Conservation (phyloP, 92 coral and sea anemone genomes). For the Bergia sp. region DNA sequence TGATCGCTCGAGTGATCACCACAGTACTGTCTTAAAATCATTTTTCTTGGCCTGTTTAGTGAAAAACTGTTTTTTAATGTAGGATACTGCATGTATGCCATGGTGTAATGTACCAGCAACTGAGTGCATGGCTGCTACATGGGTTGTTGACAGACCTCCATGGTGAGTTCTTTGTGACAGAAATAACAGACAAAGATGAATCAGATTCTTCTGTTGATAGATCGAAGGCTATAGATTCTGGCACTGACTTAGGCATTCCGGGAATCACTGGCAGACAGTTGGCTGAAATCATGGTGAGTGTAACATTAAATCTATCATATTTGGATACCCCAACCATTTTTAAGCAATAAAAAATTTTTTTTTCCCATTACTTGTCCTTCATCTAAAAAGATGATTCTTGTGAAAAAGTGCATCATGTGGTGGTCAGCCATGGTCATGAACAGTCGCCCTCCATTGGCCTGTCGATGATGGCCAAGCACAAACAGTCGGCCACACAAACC, state of each 20-base stretch:
- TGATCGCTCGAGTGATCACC: too few species aligned
- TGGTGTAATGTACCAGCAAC: conserved; percentile 97
- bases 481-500: too few species aligned
- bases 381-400: too few species aligned
- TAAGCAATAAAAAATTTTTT: too few species aligned
- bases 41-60: neutral
- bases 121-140: conserved; percentile 93
- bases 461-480: too few species aligned
- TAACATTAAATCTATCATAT: too few species aligned
- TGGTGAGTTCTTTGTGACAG: conserved; percentile 82
- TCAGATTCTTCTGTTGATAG: conserved; percentile 46
- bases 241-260: conserved; percentile 76
- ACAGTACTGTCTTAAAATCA: too few species aligned
- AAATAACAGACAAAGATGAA: conserved; percentile 57
- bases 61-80: neutral
- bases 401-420: too few species aligned
- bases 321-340: too few species aligned
- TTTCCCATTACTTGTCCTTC: too few species aligned
- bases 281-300: conserved; percentile 79
- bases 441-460: too few species aligned
- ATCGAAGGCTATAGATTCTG: conserved; percentile 7
- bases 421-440: too few species aligned
- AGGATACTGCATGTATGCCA: conserved; percentile 94
- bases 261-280: conserved; percentile 87
- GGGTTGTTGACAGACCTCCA: conserved; percentile 82